Conservation (phyloP, 2,888 invertebrate species). For the Melieria crassipennis region DNA sequence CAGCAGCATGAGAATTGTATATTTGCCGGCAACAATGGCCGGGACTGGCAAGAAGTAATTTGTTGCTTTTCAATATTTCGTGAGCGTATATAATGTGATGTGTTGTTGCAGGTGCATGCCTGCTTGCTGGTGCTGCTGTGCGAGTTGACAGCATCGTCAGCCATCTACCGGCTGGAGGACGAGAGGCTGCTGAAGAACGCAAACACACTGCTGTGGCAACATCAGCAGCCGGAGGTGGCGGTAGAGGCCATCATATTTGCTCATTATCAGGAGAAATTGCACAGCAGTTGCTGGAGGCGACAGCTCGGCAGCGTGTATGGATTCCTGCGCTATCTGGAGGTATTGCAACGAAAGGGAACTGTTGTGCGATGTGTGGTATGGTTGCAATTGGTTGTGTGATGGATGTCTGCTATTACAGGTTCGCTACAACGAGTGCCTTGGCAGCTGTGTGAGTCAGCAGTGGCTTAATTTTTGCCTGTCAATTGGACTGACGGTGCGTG, state of each 20-base stretch:
- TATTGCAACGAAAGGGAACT: conserved; percentile 22
- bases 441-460: conserved; percentile 33
- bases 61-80: neutral
- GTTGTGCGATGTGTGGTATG: neutral
- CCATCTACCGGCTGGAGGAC: conserved; percentile 48
- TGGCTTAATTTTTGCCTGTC: conserved; percentile 57
- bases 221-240: conserved; percentile 5
- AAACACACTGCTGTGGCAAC: conserved; percentile 43
- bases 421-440: conserved; percentile 21
- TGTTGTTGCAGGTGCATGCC: conserved; percentile 47
- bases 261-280: conserved; percentile 55
- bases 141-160: conserved; percentile 53
- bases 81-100: neutral
- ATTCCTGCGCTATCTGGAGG: conserved; percentile 54
- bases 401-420: conserved; percentile 40
- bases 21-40: conserved; percentile 24
- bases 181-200: conserved; percentile 48
- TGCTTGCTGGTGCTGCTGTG: conserved; percentile 53
- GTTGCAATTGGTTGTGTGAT: neutral
- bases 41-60: conserved; percentile 34
- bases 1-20: conserved; percentile 43
- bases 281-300: conserved; percentile 55
- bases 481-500: conserved; percentile 56
- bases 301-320: conserved; percentile 59
- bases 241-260: conserved; percentile 47